Conservation (phyloP, 2,888 invertebrate genomes). For the Mayetiola destructor region DNA sequence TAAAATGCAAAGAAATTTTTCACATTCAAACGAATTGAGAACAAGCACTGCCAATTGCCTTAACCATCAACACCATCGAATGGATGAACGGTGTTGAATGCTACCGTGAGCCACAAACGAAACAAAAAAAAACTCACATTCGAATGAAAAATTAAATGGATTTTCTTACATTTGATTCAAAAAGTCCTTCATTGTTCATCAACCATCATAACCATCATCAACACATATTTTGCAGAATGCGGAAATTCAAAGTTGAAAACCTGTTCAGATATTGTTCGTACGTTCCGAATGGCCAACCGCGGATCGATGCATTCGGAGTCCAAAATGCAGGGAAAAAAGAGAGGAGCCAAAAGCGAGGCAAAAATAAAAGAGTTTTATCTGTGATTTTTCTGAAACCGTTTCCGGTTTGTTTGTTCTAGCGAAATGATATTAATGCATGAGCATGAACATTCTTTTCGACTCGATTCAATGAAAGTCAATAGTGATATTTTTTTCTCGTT, state of each 20-base stretch:
- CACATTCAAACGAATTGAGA: background rate
- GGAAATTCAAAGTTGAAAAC: slow-evolving; percentile 7
- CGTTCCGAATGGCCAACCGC: background rate
- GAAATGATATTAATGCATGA: slow-evolving; percentile 5
- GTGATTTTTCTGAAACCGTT: slow-evolving; percentile 11
- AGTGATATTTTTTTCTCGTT: too few relatives aligned
- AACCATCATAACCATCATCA: background rate
- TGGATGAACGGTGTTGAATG: background rate
- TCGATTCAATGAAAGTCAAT: slow-evolving; percentile 2
- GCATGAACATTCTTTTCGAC: background rate
- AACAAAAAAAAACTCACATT: background rate
- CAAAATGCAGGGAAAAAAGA: slow-evolving; percentile 4
- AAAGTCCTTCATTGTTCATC: background rate
- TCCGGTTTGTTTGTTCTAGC: slow-evolving; percentile 7
- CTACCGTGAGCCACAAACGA: background rate
- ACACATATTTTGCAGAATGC: background rate
- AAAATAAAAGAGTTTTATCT: background rate
- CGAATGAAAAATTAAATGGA: slow-evolving; percentile 10
- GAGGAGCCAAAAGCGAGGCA: background rate
- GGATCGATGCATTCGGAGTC: too few relatives aligned
- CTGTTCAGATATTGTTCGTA: too few relatives aligned
- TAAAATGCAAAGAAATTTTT: background rate
- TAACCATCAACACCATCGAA: background rate
- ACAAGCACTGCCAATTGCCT: background rate
- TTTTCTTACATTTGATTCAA: slow-evolving; percentile 7